phyloP scores from a whole-genome alignment of 2,888 invertebrate genomes.

The Drosophila phalerata region DNA sequence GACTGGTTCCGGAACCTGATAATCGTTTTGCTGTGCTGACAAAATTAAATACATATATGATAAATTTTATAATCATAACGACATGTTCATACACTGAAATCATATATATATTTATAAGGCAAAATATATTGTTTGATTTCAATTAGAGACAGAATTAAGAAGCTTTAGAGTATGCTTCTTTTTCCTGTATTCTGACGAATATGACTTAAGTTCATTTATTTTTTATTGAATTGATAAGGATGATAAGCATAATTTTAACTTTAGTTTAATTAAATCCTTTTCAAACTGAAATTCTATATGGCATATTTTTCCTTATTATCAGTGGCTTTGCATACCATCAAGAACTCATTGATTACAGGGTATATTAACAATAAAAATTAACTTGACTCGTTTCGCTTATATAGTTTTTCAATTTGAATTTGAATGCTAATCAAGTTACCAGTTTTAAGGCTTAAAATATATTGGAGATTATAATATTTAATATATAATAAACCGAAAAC shows the following conservation, averaged over 20 bases:
- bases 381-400: background rate
- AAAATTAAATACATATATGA: constrained; percentile 5
- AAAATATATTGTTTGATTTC: background rate
- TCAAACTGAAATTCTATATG: too few species aligned
- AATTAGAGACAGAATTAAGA: too few species aligned
- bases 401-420: background rate
- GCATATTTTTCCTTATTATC: too few species aligned
- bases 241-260: too few species aligned
- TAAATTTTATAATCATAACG: background rate
- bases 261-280: too few species aligned
- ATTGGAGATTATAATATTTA: background rate
- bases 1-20: constrained; percentile 59
- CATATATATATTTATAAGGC: too few species aligned
- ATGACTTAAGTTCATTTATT: background rate
- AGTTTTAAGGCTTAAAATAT: background rate
- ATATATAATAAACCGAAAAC: background rate
- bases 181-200: too few species aligned
- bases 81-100: background rate
- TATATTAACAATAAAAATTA: too few species aligned
- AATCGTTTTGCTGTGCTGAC: constrained; percentile 33
- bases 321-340: too few species aligned
- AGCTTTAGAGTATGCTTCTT: too few species aligned
- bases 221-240: background rate
- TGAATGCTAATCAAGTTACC: background rate
- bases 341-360: too few species aligned